These are phyloP conservation scores for Melanotaenia pygmaea DNA, from an alignment of 2,797 vertebrate genomes.

Conservation along the genomic window DNA sequence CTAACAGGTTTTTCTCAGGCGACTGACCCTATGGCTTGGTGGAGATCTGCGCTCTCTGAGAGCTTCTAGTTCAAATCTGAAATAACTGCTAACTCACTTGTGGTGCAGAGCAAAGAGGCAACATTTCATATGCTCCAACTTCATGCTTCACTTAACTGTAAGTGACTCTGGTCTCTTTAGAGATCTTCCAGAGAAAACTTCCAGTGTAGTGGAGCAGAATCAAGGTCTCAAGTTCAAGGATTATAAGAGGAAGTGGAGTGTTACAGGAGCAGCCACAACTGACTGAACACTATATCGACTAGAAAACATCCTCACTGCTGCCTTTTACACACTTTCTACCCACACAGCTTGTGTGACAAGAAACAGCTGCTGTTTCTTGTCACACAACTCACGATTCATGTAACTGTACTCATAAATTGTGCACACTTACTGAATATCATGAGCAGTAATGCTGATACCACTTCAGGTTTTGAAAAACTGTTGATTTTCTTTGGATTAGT, in stretches of 20 bases:
- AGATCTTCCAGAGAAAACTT: not conserved
- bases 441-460: not conserved
- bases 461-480: not conserved
- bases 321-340: not conserved
- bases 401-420: not conserved
- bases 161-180: slow-evolving; percentile 20
- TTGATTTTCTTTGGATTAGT: not conserved
- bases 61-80: not conserved
- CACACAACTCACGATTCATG: not conserved
- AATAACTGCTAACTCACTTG: not conserved
- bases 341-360: not conserved
- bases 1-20: too few relatives aligned
- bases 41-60: too few relatives aligned
- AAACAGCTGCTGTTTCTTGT: not conserved
- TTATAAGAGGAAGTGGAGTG: slow-evolving; percentile 34
- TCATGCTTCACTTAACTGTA: slow-evolving; percentile 32
- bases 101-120: not conserved
- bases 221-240: slow-evolving; percentile 11
- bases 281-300: slow-evolving; percentile 20
- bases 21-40: too few relatives aligned
- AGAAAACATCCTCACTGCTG: not conserved
- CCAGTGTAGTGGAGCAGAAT: slow-evolving; percentile 11
- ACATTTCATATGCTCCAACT: slow-evolving; percentile 4
- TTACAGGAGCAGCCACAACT: slow-evolving; percentile 26
- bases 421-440: not conserved